Evolutionary conservation across 1,140 invertebrate species (phyloP), one percentile per base, ranked within the genome.

Genomic region (Drosophila setifemur): DNA sequence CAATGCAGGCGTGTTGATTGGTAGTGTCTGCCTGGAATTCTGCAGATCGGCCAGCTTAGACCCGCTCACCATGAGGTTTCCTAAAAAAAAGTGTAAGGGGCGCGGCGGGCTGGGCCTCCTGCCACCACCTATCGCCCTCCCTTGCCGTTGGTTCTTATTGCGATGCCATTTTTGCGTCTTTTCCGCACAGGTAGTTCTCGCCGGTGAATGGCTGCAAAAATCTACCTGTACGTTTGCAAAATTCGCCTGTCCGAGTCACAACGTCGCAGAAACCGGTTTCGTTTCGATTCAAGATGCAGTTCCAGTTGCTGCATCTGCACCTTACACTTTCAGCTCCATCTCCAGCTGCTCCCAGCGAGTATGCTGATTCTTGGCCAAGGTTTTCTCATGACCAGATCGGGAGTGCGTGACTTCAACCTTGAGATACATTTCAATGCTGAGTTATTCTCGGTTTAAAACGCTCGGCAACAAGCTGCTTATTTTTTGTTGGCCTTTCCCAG

Each of bases 221-320:
- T 6, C 33, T 61, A 63, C 43, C 57, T 64, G 57, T 16, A 11
- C 8, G 4, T 3, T 25, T 12, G 12, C 28, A 7, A 55, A 28
- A 45, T 14, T 44, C 26, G 12, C 37, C 14, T 40, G 35, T 19
- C 40, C 23, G 21, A 61, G 21, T 37, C 1, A 6, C 7, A 29
- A 8, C n/a, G n/a, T n/a, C n/a, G n/a, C 18, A 28, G 25, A 16
- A 63, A 64, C 61, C 57, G 58, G 61, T 64, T 31, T 64, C n/a
- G 33, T 1, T 37, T 12, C 33, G 28, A 18, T 14, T 23, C n/a
- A 3, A 31, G 25, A 42, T 60, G 25, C 12, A 64, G 18, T 63
- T 64, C 14, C 60, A 64, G 42, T 39, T 40, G 8, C 8, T 49
- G 40, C 31, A 19, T n/a, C 12, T 64, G 57, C 60, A 21, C 37